Conservation (phyloP, 30 jellyfish, hydroid and myxozoan genomes). For the Cassiopea xamachana region DNA sequence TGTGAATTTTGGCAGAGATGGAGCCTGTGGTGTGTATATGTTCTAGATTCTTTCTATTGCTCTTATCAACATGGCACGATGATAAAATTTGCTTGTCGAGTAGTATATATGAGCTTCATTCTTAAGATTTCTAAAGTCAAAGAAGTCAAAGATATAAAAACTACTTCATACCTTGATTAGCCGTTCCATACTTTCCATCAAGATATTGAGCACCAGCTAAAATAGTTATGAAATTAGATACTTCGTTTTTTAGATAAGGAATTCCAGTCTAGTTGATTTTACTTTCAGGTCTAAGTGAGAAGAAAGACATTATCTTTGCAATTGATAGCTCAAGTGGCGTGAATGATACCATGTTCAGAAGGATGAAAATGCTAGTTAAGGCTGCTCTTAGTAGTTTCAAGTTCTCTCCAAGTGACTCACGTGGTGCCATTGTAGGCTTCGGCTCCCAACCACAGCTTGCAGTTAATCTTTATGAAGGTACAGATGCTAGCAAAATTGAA, state of each 20-base stretch:
- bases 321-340: constrained; percentile 80
- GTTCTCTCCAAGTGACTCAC: constrained; percentile 38
- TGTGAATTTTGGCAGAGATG: constrained; percentile 35
- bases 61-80: too few relatives aligned
- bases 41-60: too few relatives aligned
- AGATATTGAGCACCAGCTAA: too few relatives aligned
- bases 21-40: constrained; percentile 64
- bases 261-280: not conserved
- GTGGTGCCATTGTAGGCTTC: constrained; percentile 44
- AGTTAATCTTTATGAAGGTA: constrained; percentile 2
- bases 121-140: too few relatives aligned
- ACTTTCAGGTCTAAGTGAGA: constrained; percentile 3
- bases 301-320: constrained; percentile 58
- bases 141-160: too few relatives aligned
- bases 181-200: too few relatives aligned
- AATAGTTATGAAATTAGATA: not conserved
- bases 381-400: constrained; percentile 65
- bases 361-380: constrained; percentile 56
- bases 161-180: too few relatives aligned
- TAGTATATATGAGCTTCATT: too few relatives aligned
- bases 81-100: too few relatives aligned
- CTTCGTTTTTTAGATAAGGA: not conserved
- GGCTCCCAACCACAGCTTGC: constrained; percentile 29
- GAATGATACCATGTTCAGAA: constrained; percentile 33
- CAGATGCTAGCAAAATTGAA: not conserved